These are phyloP conservation scores for Synergus japonicus DNA, from an alignment of 2,888 invertebrate genomes.

Conservation along the genomic window DNA sequence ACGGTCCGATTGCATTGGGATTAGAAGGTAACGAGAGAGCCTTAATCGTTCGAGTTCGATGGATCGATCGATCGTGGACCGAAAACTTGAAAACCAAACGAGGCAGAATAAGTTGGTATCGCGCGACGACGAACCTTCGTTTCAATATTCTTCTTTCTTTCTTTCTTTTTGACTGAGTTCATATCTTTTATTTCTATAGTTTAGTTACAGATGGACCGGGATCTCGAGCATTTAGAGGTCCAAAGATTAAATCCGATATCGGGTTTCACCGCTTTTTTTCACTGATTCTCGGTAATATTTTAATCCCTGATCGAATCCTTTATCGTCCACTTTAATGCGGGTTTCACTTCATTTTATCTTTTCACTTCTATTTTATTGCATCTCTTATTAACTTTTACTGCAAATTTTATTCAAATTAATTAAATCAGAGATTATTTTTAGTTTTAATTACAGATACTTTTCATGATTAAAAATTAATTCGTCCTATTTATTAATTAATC, in stretches of 20 bases:
- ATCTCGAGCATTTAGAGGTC: conserved; percentile 63
- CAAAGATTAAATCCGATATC: conserved; percentile 71
- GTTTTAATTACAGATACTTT: conserved; percentile 43
- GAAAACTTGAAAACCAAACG: conserved; percentile 61
- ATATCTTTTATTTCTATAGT: conserved; percentile 57
- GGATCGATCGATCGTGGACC: conserved; percentile 60
- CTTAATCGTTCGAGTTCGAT: conserved; percentile 57
- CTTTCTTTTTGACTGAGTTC: conserved; percentile 47
- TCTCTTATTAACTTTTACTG: neutral
- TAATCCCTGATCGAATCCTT: conserved; percentile 72
- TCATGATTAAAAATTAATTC: conserved; percentile 16
- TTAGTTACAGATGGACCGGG: conserved; percentile 58
- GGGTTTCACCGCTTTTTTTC: conserved; percentile 70
- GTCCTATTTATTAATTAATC: too few relatives aligned
- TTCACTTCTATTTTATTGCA: neutral
- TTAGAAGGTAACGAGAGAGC: conserved; percentile 58
- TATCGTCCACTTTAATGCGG: conserved; percentile 57
- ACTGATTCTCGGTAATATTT: conserved; percentile 72
- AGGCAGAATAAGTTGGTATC: conserved; percentile 65
- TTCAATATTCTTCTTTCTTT: conserved; percentile 51
- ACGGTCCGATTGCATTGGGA: neutral
- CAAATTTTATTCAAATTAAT: neutral
- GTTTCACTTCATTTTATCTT: conserved; percentile 43
- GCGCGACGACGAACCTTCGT: conserved; percentile 50
- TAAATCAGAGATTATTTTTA: neutral